Percentiles rank a stretch among this genome's conserved stretches.
Conservation (phyloP, 2,888 invertebrate genomes). For the Capitulum mitella region DNA sequence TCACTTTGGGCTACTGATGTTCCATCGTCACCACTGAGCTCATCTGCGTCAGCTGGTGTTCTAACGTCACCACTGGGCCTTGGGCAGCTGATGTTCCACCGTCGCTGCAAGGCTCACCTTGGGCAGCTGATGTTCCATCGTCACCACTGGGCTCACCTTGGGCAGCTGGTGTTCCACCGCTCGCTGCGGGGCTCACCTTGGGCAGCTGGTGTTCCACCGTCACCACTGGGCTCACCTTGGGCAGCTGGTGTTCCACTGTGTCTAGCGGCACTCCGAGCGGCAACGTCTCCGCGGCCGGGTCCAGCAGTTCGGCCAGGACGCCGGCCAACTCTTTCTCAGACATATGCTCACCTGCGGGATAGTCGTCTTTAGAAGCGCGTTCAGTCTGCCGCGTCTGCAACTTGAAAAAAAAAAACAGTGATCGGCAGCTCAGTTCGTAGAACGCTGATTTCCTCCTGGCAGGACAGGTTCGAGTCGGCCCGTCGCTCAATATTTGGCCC, state of each 20-base stretch:
- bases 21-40: too few relatives aligned
- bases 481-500: too few relatives aligned
- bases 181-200: background rate
- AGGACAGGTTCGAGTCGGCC: too few relatives aligned
- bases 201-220: background rate
- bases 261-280: background rate
- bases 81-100: background rate
- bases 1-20: background rate
- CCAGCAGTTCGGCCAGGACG: constrained; percentile 9
- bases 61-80: too few relatives aligned
- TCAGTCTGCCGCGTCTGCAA: too few relatives aligned
- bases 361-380: too few relatives aligned
- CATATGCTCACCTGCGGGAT: background rate
- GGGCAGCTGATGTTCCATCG: background rate
- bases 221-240: background rate
- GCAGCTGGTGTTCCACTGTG: background rate
- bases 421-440: too few relatives aligned
- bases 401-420: too few relatives aligned
- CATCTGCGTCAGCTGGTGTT: too few relatives aligned
- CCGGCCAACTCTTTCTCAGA: constrained; percentile 3
- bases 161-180: background rate
- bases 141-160: background rate
- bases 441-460: too few relatives aligned
- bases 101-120: too few relatives aligned
- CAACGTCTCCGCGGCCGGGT: background rate